Evolutionary conservation across 2,797 vertebrate genomes (phyloP), one percentile per base, ranked within the genome.

Genomic region (Enteromius afrohamiltoni): DNA sequence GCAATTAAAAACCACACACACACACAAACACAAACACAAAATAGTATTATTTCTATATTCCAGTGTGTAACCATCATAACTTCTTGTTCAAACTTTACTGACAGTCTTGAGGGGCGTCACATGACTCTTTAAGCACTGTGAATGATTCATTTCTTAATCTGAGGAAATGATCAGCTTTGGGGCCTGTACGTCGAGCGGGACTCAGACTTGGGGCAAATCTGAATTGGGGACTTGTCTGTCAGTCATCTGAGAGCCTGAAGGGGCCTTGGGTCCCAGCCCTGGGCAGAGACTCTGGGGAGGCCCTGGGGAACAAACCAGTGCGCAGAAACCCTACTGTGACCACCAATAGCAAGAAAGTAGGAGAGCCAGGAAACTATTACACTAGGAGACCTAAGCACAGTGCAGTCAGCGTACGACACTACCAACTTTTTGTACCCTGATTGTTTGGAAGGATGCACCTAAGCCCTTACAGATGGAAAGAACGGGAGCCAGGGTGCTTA

Each of bases 81-180:
- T 51, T 74, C n/a, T 26, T 71, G 21, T 77, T 83, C 14, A 23
- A 62, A 70, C 17, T 62, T 64, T 21, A 23, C 29, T 23, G 16
- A 37, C 21, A 64, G 40, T 31, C 21, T 37, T 78, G 9, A 77
- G 8, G 53, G 17, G 29, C 14, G 4, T 47, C 74, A 64, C 29
- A 40, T 29, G 31, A 68, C 34, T 55, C n/a, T 58, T 78, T 78
- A 83, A 64, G 34, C 42, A 21, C 51, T 34, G 19, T 78, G 75
- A 83, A 77, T 83, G 53, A 83, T 78, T 78, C 1, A 78, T 78
- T 60, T 64, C 75, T 51, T 78, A 83, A 83, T 83, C 51, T 62
- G 53, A 78, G 65, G 42, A 71, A 83, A 78, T 71, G 29, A 83
- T 69, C 67, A 37, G 68, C 75, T 71, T 40, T 62, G 21, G 49